These are phyloP conservation scores for Bursaphelenchus mucronatus DNA, from an alignment of 1,140 invertebrate species.

Conservation along the genomic window DNA sequence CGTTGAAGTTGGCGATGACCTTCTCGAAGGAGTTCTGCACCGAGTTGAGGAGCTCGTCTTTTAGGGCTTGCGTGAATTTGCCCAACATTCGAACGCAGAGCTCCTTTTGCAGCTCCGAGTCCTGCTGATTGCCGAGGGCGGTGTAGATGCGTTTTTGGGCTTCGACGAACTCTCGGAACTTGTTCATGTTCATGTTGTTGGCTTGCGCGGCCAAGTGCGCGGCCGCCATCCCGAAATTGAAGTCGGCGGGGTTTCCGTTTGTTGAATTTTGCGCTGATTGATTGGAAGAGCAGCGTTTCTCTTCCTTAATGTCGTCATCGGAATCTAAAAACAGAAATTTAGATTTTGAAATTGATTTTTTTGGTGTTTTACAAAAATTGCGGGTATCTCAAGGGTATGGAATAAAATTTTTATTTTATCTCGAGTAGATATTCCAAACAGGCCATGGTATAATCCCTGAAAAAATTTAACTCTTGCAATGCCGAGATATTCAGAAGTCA, in stretches of 20 bases:
- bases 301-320: slow-evolving; percentile 1
- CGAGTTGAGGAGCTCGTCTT: slow-evolving; percentile 1
- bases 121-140: slow-evolving; percentile 11
- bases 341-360: neutral
- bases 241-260: slow-evolving; percentile 13
- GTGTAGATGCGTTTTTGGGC: slow-evolving; percentile 15
- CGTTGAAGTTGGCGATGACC: neutral
- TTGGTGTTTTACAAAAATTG: neutral
- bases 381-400: neutral
- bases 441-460: no score
- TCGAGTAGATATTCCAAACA: no score
- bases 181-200: slow-evolving; percentile 9
- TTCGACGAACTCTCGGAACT: slow-evolving; percentile 22
- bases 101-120: slow-evolving; percentile 21
- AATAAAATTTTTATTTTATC: slow-evolving; percentile 7
- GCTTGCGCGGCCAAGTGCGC: neutral
- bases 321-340: neutral
- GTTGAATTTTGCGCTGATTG: neutral
- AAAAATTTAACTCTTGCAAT: no score
- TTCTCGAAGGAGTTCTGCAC: neutral
- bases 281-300: slow-evolving; percentile 3
- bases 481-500: no score
- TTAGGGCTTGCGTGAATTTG: slow-evolving; percentile 16
- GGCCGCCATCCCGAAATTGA: slow-evolving; percentile 3
- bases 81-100: neutral